A percentile compares a stretch with the other conserved stretches of the same genome.
phyloP scores from a whole-genome alignment of 2,797 vertebrate species.

The Rhinichthys osculus region DNA sequence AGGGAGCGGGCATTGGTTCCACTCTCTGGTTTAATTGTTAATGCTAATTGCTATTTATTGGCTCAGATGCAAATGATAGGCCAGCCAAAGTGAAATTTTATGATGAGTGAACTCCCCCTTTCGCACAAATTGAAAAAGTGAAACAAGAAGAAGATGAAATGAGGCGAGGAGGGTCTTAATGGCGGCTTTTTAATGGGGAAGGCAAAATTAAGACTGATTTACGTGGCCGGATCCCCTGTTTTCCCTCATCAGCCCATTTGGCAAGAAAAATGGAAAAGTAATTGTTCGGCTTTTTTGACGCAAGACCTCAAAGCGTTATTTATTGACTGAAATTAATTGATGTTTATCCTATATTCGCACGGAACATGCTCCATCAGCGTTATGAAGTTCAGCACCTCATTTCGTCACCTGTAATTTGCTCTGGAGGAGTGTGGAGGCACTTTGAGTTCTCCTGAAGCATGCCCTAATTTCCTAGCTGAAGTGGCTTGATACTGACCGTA shows the following conservation, averaged over 20 bases:
- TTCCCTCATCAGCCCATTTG: slow-evolving; percentile 90
- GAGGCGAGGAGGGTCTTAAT: slow-evolving; percentile 99
- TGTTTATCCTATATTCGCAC: slow-evolving; percentile 89
- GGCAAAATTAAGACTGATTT: slow-evolving; percentile 99
- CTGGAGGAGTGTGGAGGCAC: slow-evolving; percentile 70
- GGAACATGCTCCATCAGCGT: slow-evolving; percentile 87
- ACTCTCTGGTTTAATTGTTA: slow-evolving; percentile 99
- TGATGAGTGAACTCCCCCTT: slow-evolving; percentile 99
- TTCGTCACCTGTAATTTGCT: slow-evolving; percentile 84
- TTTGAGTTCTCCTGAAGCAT: slow-evolving; percentile 82
- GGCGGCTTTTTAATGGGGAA: slow-evolving; percentile 99
- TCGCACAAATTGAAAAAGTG: slow-evolving; percentile 99
- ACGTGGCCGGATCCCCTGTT: slow-evolving; percentile 95
- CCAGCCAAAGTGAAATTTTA: slow-evolving; percentile 99
- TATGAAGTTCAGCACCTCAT: slow-evolving; percentile 82
- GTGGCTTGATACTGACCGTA: slow-evolving; percentile 45
- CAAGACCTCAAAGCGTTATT: slow-evolving; percentile 88
- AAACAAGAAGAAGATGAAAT: slow-evolving; percentile 99
- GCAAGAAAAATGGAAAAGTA: slow-evolving; percentile 90
- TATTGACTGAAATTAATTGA: slow-evolving; percentile 92
- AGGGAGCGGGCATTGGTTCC: slow-evolving; percentile 99
- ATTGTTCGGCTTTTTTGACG: slow-evolving; percentile 89
- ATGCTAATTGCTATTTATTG: slow-evolving; percentile 99
- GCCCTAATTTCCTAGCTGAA: slow-evolving; percentile 83
- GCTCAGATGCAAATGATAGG: slow-evolving; percentile 99